Conservation (phyloP, 2,888 invertebrate species). For the Sisyra nigra region DNA sequence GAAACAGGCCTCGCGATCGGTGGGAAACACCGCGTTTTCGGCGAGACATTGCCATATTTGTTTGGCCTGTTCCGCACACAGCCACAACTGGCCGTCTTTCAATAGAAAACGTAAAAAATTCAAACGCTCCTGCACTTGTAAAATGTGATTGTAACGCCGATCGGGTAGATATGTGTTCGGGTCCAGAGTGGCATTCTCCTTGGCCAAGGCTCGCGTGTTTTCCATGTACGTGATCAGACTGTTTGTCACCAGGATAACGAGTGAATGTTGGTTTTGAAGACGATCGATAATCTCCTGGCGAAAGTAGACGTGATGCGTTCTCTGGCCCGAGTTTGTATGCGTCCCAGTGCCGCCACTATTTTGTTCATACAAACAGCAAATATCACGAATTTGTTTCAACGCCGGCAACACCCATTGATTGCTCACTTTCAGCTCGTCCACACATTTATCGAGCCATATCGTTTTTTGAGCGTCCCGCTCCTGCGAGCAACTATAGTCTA, state of each 20-base stretch:
- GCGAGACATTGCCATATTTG: conserved; percentile 95
- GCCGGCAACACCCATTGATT: conserved; percentile 91
- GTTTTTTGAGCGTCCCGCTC: conserved; percentile 93
- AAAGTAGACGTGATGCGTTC: conserved; percentile 38
- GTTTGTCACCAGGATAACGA: conserved; percentile 86
- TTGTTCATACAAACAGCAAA: conserved; percentile 86
- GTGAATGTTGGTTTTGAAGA: conserved; percentile 78
- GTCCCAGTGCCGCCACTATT: conserved; percentile 36
- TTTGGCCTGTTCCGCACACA: conserved; percentile 93
- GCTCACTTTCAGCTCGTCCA: conserved; percentile 79
- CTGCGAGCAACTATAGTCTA: conserved; percentile 95
- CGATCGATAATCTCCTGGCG: conserved; percentile 63
- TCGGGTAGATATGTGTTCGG: conserved; percentile 67
- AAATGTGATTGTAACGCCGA: conserved; percentile 77
- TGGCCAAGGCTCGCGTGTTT: conserved; percentile 49
- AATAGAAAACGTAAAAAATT: conserved; percentile 83
- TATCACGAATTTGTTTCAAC: conserved; percentile 87
- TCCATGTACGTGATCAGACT: conserved; percentile 87
- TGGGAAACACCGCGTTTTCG: conserved; percentile 79
- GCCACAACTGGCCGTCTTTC: conserved; percentile 92
- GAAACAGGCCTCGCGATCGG: conserved; percentile 92
- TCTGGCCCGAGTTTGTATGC: conserved; percentile 25
- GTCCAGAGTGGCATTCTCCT: conserved; percentile 60
- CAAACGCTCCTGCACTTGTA: conserved; percentile 86
- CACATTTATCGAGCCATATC: conserved; percentile 88